A percentile compares a stretch with the other conserved stretches of the same genome.
Evolutionary conservation across 2,113 vertebrate genomes (phyloP).

Genomic region (Tachysurus vachellii): DNA sequence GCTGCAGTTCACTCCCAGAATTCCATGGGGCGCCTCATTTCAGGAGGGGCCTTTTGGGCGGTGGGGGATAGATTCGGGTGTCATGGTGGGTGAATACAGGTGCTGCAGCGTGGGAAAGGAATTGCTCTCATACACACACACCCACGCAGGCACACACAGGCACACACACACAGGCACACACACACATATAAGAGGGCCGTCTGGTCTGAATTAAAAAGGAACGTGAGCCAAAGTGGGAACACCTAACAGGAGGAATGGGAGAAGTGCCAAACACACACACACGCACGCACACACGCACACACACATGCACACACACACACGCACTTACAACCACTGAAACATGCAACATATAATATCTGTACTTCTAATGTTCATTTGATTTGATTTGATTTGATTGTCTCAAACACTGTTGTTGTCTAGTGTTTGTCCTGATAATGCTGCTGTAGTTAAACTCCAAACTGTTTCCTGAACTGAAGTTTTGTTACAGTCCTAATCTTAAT

Average conservation of each 20-base stretch:
- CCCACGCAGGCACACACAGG: conserved; percentile 65
- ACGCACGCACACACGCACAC: conserved; percentile 45
- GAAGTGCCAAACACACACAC: conserved; percentile 36
- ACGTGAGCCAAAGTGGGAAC: conserved; percentile 63
- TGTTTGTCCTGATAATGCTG: not conserved
- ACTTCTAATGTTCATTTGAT: not conserved
- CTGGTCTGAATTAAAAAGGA: conserved; percentile 62
- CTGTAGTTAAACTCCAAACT: not conserved
- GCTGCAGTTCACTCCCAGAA: conserved; percentile 16
- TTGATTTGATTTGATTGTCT: not conserved
- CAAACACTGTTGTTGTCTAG: not conserved
- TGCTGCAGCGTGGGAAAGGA: conserved; percentile 78
- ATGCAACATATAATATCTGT: conserved; percentile 19
- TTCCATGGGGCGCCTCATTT: conserved; percentile 19
- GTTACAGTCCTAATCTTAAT: not conserved
- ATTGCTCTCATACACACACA: conserved; percentile 66
- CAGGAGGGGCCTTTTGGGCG: not conserved
- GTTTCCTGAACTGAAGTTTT: not conserved
- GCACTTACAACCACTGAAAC: conserved; percentile 11
- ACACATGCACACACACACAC: conserved; percentile 35
- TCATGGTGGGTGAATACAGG: conserved; percentile 68
- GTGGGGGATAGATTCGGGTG: conserved; percentile 16
- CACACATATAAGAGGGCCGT: conserved; percentile 49
- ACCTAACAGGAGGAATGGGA: conserved; percentile 66
- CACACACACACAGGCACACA: conserved; percentile 53